Evolutionary conservation across 2,888 invertebrate genomes (phyloP).

Genomic region (Aphidoletes aphidimyza): DNA sequence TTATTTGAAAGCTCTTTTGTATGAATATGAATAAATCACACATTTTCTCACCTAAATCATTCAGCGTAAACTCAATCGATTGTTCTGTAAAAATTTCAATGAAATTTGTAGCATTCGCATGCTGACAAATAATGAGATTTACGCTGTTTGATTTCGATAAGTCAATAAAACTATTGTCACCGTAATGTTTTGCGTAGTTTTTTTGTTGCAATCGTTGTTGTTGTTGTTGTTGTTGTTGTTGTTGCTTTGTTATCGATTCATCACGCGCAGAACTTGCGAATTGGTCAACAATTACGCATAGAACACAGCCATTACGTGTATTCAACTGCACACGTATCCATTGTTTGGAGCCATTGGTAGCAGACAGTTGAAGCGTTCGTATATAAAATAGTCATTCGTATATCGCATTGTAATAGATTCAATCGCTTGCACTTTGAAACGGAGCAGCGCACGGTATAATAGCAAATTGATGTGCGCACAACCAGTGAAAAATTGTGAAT

Average conservation of each 20-base stretch:
- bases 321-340: constrained; percentile 37
- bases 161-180: neutral
- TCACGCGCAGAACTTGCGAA: neutral
- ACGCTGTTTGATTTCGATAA: neutral
- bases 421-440: constrained; percentile 10
- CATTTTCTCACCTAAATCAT: neutral
- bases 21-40: neutral
- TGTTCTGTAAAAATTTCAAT: neutral
- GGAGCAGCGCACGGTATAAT: neutral
- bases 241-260: neutral
- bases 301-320: neutral
- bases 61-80: neutral
- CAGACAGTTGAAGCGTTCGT: neutral
- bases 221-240: too few species aligned
- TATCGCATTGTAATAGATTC: neutral
- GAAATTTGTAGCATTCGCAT: constrained; percentile 5
- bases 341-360: neutral
- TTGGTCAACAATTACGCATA: neutral
- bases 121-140: neutral
- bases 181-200: neutral
- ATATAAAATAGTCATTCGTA: constrained; percentile 3
- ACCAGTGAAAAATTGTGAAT: neutral
- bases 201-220: neutral
- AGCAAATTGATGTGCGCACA: neutral
- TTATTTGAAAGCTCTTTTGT: neutral